Conservation (phyloP, 2,113 vertebrate genomes). For the Poeciliopsis turrubarensis region DNA sequence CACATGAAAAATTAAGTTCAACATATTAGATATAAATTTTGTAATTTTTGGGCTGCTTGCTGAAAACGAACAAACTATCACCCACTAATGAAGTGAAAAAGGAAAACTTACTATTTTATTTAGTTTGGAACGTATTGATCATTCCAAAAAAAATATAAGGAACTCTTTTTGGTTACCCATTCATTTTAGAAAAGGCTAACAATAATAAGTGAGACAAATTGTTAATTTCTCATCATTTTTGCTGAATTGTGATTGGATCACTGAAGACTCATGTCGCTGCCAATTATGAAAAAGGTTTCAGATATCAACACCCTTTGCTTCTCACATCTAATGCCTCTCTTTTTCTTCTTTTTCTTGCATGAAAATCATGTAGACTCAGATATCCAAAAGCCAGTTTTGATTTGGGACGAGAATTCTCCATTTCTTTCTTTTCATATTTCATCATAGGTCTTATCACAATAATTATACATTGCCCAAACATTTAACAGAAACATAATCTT, state of each 20-base stretch:
- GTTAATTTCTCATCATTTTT: neutral
- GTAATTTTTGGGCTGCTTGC: too few relatives aligned
- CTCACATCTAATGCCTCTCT: constrained; percentile 49
- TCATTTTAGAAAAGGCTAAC: too few relatives aligned
- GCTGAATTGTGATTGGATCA: neutral
- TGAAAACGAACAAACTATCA: too few relatives aligned
- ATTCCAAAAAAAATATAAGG: too few relatives aligned
- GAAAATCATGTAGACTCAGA: constrained; percentile 8
- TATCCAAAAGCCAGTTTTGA: neutral
- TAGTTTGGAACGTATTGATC: too few relatives aligned
- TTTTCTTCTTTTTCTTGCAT: constrained; percentile 53
- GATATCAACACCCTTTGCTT: constrained; percentile 14
- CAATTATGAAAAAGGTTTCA: constrained; percentile 5
- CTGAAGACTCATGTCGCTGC: neutral
- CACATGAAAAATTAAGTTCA: too few relatives aligned
- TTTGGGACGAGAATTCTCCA: neutral
- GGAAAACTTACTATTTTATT: too few relatives aligned
- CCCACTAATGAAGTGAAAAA: too few relatives aligned
- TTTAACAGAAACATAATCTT: constrained; percentile 16
- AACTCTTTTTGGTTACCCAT: too few relatives aligned
- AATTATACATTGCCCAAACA: neutral
- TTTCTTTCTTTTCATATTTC: neutral
- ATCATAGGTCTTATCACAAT: neutral
- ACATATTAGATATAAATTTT: too few relatives aligned
- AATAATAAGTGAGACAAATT: neutral